Base-by-base conservation (phyloP, 2,113 vertebrate species). In the Butorides virescens region DNA sequence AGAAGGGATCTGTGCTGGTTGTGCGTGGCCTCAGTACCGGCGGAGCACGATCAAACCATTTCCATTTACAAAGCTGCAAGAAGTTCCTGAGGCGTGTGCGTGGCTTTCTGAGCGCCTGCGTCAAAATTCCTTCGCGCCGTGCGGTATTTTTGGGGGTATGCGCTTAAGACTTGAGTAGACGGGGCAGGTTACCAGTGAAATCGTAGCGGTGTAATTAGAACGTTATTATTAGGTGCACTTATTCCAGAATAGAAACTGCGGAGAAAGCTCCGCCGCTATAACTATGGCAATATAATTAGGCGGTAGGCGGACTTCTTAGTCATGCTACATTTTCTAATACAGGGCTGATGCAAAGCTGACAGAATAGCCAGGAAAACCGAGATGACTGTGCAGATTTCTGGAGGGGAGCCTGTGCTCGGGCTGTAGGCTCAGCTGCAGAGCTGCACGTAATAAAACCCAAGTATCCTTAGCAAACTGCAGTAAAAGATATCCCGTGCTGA, bases 351-450 rank as follows among this genome's bases (percentile, higher is more conserved):
- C 71, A 90, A 12, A 53, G 58, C 78, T 83, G 91, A 76, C 29
- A 59, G 88, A 65, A 68, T 20, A 49, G 46, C 58, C 71, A 49
- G 86, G 70, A 65, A 70, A 81, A 72, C 12, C 37, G 22, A 46
- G 76, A 23, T 90, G 91, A 94, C n/a, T 68, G 4, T 50, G 90
- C 94, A 90, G 52, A 34, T 89, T 91, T 75, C 80, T 56, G 74
- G 42, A 85, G 85, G 71, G 70, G 29, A 80, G 13, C 5, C 84
- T 58, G 74, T 26, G 88, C 86, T 68, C 42, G 9, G 89, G 74
- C 49, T 63, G 61, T 11, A 21, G 42, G 46, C 72, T 58, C 61
- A n/a, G 65, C 58, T 52, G n/a, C 49, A 2, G n/a, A 59, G 73
- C 56, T 39, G 66, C 49, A 19, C 0, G 4, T 18, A 47, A 63